Base-by-base conservation (phyloP, 2,797 vertebrate species). In the Manis pentadactyla region DNA sequence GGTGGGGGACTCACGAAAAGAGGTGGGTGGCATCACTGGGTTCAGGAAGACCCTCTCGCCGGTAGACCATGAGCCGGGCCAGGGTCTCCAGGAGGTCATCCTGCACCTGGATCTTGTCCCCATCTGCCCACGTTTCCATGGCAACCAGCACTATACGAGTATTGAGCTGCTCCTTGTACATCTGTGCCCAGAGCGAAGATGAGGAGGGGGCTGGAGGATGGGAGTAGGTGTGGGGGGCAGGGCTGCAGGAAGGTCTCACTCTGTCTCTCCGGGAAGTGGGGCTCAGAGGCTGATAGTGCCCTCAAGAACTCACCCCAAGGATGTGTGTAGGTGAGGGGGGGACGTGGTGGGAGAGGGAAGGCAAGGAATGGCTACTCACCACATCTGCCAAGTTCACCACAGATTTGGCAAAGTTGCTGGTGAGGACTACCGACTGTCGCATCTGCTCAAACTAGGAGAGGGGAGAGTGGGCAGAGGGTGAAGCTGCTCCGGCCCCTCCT, bases 101-200 rank as follows among this genome's bases (percentile, higher is more conserved):
- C 23, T 98, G 99, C 66, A 99, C 98, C 3, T 99, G 98, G 97
- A 99, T 99, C 98, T 99, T 99, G 96, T 99, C 99, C 97, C 99
- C 99, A 0, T 99, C 99, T 39, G 99, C 99, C 99, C 99, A 99
- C 0, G 99, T 99, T 98, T 99, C 99, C 99, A 99, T 99, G 98
- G 99, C 99, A 77, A 99, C 99, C 97, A 99, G 98, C 96, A 99
- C 99, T 31, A 99, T 99, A 93, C 99, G 99, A 0, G 99, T 99
- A 98, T 99, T 99, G 96, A 99, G 98, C 98, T 99, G 99, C 86
- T 99, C 99, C 98, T 99, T 99, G 98, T 99, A 99, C 98, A 99
- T 99, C 99, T 99, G 97, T 5, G 18, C 51, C 77, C 83, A 10
- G 21, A 89, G 68, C 37, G 59, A 53, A 90, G 75, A 73, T 64